Percentiles rank a stretch among this genome's conserved stretches.
These are phyloP conservation scores for Pangasianodon gigas DNA, from an alignment of 2,113 vertebrate genomes.

Conservation along the genomic window DNA sequence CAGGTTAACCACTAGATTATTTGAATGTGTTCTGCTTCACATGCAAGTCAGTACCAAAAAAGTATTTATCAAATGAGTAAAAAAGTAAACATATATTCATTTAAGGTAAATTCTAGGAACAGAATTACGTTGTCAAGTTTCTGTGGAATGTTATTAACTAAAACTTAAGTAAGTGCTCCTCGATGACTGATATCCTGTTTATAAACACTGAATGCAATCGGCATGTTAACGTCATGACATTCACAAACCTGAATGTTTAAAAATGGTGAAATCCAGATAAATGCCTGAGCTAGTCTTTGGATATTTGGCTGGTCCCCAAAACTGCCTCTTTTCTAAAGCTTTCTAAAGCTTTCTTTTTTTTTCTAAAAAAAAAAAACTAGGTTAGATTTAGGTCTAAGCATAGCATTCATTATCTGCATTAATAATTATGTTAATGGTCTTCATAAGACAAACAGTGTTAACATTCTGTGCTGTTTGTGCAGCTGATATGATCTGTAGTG, in stretches of 20 bases:
- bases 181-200: constrained; percentile 23
- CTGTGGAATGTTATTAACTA: neutral
- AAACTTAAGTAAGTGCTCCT: neutral
- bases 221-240: neutral
- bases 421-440: neutral
- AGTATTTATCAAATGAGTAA: neutral
- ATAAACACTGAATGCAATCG: neutral
- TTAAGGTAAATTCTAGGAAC: neutral
- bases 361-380: too few species aligned
- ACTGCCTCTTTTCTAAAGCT: neutral
- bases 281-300: neutral
- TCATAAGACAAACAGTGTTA: neutral
- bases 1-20: neutral
- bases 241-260: neutral
- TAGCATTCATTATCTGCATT: neutral
- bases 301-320: neutral
- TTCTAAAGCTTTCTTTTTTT: too few species aligned
- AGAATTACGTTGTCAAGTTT: neutral
- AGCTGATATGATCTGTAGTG: neutral
- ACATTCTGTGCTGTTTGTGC: neutral
- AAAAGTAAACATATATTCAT: neutral
- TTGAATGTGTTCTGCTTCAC: neutral
- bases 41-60: neutral
- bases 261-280: neutral
- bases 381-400: neutral